Conservation (phyloP, 2,888 invertebrate genomes). For the Saturnia japonica region DNA sequence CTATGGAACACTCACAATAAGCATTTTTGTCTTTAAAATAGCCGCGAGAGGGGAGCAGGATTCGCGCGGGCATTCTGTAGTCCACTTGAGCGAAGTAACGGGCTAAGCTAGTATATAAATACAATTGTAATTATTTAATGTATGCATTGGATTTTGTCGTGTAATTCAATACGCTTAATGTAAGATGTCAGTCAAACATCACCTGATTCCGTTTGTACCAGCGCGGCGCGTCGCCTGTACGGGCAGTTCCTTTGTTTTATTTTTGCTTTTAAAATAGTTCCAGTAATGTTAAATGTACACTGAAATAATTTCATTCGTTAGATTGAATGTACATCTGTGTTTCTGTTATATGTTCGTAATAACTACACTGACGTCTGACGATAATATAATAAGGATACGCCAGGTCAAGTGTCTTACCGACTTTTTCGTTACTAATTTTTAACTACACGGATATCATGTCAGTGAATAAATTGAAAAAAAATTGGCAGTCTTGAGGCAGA, state of each 20-base stretch:
- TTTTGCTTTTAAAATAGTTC: neutral
- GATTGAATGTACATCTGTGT: neutral
- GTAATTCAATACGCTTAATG: conserved; percentile 5
- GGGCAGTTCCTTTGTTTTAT: neutral
- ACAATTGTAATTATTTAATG: neutral
- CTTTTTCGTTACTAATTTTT: too few relatives aligned
- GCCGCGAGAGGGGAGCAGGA: too few relatives aligned
- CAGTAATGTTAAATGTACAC: neutral
- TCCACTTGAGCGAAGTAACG: too few relatives aligned
- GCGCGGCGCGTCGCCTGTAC: too few relatives aligned
- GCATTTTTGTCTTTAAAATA: too few relatives aligned
- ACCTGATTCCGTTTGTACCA: neutral
- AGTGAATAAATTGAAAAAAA: too few relatives aligned
- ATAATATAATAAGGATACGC: neutral
- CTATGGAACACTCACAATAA: too few relatives aligned
- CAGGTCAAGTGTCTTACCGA: too few relatives aligned
- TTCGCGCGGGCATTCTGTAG: too few relatives aligned
- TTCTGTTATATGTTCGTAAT: neutral
- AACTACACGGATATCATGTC: too few relatives aligned
- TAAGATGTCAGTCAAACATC: conserved; percentile 1
- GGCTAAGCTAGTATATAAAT: too few relatives aligned
- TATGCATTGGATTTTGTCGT: neutral
- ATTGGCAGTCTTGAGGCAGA: too few relatives aligned
- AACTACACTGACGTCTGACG: neutral
- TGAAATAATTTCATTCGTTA: neutral